Conservation (phyloP, 2,888 invertebrate genomes). For the Mimachlamys varia region DNA sequence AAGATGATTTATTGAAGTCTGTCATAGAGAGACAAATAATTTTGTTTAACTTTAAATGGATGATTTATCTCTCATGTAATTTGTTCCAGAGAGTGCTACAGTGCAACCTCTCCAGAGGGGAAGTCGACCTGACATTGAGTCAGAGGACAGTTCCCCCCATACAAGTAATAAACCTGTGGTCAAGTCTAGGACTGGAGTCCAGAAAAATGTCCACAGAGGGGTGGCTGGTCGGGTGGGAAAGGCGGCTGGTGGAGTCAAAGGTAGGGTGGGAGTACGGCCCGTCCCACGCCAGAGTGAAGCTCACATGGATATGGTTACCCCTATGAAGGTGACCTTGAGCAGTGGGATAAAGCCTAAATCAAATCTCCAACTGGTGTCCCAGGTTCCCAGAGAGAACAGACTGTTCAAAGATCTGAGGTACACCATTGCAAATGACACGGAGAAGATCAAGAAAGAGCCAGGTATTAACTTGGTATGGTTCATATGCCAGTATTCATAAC, state of each 20-base stretch:
- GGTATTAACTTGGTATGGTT: not conserved
- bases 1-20: not conserved
- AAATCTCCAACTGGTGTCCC: slow-evolving; percentile 54
- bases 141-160: not conserved
- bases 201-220: not conserved
- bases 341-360: slow-evolving; percentile 59
- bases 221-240: not conserved
- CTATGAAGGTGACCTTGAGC: slow-evolving; percentile 53
- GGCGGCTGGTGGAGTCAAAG: not conserved
- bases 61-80: not conserved
- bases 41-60: not conserved
- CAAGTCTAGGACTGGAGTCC: not conserved
- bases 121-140: not conserved
- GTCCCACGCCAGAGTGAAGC: slow-evolving; percentile 45
- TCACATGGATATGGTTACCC: slow-evolving; percentile 50
- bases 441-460: slow-evolving; percentile 3
- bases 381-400: slow-evolving; percentile 1
- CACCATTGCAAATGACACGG: slow-evolving; percentile 4
- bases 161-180: not conserved
- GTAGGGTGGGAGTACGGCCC: not conserved
- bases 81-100: slow-evolving; percentile 6
- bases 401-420: slow-evolving; percentile 22
- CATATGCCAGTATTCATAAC: not conserved
- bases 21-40: not conserved
- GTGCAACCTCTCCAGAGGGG: not conserved